Conservation (phyloP, 2,888 invertebrate genomes). For the Entomobrya multifasciata region DNA sequence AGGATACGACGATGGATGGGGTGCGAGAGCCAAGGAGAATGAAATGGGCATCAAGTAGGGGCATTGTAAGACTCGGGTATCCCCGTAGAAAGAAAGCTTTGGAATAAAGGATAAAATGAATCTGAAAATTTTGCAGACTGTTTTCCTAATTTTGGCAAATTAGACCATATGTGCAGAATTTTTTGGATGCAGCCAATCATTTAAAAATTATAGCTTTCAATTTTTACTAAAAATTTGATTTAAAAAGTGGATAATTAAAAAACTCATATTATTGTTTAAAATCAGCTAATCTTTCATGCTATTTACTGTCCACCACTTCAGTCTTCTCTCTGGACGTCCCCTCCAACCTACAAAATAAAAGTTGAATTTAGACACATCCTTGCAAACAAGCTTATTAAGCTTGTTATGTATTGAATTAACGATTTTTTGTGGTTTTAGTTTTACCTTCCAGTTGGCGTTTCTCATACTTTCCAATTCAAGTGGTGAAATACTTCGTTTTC, state of each 20-base stretch:
- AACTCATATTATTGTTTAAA: neutral
- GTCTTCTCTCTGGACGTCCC: slow-evolving; percentile 61
- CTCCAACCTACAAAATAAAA: slow-evolving; percentile 30
- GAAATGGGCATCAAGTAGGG: too few species aligned
- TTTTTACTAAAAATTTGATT: neutral
- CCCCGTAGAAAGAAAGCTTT: too few species aligned
- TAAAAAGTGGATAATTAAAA: neutral
- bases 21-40: too few species aligned
- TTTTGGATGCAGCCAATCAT: neutral
- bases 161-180: too few species aligned
- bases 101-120: too few species aligned
- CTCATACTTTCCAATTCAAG: slow-evolving; percentile 51
- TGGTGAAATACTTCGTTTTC: slow-evolving; percentile 85
- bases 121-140: too few species aligned
- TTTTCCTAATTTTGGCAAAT: too few species aligned
- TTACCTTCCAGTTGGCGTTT: slow-evolving; percentile 70
- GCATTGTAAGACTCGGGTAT: too few species aligned
- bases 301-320: slow-evolving; percentile 40
- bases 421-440: too few species aligned
- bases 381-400: neutral
- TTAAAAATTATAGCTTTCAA: neutral
- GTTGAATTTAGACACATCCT: neutral
- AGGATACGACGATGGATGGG: too few species aligned
- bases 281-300: slow-evolving; percentile 34
- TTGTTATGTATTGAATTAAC: neutral